Base-by-base conservation (phyloP, 1,140 invertebrate species). In the Myzus persicae region DNA sequence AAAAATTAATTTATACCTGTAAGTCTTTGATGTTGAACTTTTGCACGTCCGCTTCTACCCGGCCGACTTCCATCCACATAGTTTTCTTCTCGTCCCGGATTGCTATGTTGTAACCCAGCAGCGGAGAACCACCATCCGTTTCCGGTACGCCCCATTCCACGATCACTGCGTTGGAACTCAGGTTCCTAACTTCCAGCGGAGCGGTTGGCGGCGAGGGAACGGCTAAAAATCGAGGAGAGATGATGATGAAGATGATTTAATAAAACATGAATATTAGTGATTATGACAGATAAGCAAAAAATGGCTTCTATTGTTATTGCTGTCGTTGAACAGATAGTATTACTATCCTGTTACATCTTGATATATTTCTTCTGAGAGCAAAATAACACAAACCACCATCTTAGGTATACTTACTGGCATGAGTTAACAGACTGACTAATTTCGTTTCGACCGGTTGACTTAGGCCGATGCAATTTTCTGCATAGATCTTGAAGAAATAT, bases 31-130 rank as follows among this genome's bases (percentile, higher is more conserved):
- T 97, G 93, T 97, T 97, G 94, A 98, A 96, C 95, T 97, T 98
- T 94, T 98, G 97, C 67, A 97, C 96, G 94, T 97, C 97, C 2
- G 97, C 97, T 94, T 96, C 96, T 20, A 98, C 98, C 94, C 97
- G 96, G 31, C 98, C 98, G 88, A 99, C 98, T 96, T 99, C 98
- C 96, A 99, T 99, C 98, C 98, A 99, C 98, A 99, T 99, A 8
- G 98, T 98, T 95, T 98, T 98, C 94, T 97, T 97, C 76, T 97
- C 96, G 95, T 99, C 99, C 94, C 98, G 96, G 92, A 99, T 98
- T 24, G 98, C 98, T 94, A 99, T 97, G 94, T 98, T 98, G 95
- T 99, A 99, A 42, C 97, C 97, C 94, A 98, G 96, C 84, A 99
- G 96, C 26, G 98, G 98, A 59, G 98, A 97, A 87, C 98, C 98